phyloP scores from a whole-genome alignment of 2,888 invertebrate species.

The Anthrax anthrax region DNA sequence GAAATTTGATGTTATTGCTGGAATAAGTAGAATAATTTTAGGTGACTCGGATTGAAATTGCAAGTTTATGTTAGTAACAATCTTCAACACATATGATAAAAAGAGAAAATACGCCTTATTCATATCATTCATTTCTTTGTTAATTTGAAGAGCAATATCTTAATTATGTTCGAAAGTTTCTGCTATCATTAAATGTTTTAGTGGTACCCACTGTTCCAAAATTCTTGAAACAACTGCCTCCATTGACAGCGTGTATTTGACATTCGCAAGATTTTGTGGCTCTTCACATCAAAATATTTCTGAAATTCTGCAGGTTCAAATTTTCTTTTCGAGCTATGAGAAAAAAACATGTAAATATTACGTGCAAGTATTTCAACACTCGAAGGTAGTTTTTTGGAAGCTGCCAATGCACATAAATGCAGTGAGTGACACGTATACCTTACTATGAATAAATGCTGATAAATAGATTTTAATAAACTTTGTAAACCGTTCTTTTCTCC shows the following conservation, averaged over 20 bases:
- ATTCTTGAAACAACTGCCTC: background rate
- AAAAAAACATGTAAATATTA: background rate
- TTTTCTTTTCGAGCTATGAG: background rate
- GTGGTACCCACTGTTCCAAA: background rate
- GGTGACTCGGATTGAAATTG: background rate
- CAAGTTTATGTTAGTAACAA: too few relatives aligned
- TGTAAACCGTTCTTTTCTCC: too few relatives aligned
- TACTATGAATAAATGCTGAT: too few relatives aligned
- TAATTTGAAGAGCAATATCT: background rate
- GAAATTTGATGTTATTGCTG: slow-evolving; percentile 2
- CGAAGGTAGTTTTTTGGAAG: background rate
- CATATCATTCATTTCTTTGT: too few relatives aligned
- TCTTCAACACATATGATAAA: too few relatives aligned
- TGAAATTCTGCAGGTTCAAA: background rate
- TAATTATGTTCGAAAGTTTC: background rate
- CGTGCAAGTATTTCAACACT: background rate
- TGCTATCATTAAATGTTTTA: background rate
- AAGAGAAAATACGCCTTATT: too few relatives aligned
- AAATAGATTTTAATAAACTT: too few relatives aligned
- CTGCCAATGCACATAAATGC: background rate
- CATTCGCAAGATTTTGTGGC: background rate
- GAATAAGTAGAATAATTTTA: background rate
- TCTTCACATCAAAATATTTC: background rate
- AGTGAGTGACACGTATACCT: background rate
- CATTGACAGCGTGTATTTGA: background rate